Conservation (phyloP, 2,888 invertebrate species). For the Amiota mariae region DNA sequence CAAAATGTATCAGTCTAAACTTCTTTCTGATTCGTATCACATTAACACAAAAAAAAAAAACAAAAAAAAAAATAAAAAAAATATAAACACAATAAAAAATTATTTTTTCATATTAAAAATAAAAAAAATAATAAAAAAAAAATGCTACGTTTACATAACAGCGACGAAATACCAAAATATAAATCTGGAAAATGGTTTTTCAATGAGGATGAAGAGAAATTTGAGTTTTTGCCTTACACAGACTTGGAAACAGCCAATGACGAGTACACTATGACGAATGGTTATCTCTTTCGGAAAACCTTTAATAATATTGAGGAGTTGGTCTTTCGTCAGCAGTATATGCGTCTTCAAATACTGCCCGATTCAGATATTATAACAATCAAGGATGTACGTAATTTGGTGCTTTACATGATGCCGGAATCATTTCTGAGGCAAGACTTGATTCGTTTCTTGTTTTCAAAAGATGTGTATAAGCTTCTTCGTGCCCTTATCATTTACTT, state of each 20-base stretch:
- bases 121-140: constrained; percentile 1
- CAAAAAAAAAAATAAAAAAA: constrained; percentile 22
- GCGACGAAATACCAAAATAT: constrained; percentile 57
- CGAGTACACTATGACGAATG: constrained; percentile 44
- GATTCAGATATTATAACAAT: constrained; percentile 59
- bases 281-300: constrained; percentile 50
- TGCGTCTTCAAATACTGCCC: constrained; percentile 44
- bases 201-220: constrained; percentile 43
- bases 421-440: constrained; percentile 55
- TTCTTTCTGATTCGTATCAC: background rate
- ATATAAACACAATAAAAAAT: no score
- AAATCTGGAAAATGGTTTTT: constrained; percentile 57
- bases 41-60: background rate
- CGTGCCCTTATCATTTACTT: constrained; percentile 66
- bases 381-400: constrained; percentile 64
- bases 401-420: constrained; percentile 58
- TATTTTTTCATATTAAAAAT: background rate
- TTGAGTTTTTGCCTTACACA: constrained; percentile 44
- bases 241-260: constrained; percentile 38
- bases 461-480: constrained; percentile 55
- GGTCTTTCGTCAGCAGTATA: constrained; percentile 58
- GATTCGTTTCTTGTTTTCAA: constrained; percentile 56
- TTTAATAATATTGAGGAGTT: constrained; percentile 63
- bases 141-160: constrained; percentile 56
- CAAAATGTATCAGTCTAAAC: background rate